Base-by-base conservation (phyloP, 1,140 invertebrate genomes). In the Eufriesea mexicana region DNA sequence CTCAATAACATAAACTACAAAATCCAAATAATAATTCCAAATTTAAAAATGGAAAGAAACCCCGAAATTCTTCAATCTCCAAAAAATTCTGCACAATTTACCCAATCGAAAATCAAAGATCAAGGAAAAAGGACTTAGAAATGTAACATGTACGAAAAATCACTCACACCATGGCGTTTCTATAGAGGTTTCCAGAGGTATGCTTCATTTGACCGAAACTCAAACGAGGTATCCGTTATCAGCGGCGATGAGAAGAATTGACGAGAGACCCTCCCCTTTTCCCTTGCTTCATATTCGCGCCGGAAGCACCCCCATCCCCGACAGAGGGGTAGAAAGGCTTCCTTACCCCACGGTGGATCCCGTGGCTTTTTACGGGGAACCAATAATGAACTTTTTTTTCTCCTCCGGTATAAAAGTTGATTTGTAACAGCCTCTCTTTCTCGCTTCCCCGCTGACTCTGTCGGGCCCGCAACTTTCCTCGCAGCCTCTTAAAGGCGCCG, bases 311-410 rank as follows among this genome's bases (percentile, higher is more conserved):
- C 35, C 76, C 35, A 51, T n/a, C 45, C 61, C 79, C 23, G n/a
- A n/a, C 14, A 18, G n/a, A 25, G n/a, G 20, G 61, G 45, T 51
- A 59, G 62, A 74, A 86, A 67, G 68, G 64, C 49, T 81, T 81
- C 67, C 75, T 86, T 75, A 81, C 86, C 70, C 83, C 55, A 71
- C 67, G 86, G 54, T 61, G 79, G 79, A 89, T 89, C 84, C 35
- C 82, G 87, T 85, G 72, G 83, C 85, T 93, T 92, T 94, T 94
- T 93, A 94, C 92, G 92, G 92, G 90, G 90, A 94, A 93, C 93
- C 92, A 93, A 94, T 94, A 93, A 94, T 93, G 93, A 94, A 94
- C 91, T 93, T 93, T 93, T 93, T 93, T 89, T 90, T 84, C 87
- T 92, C 35, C 71, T 73, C 28, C 87, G 90, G 89, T 92, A 92